Percentiles rank a stretch among this genome's conserved stretches.
phyloP scores from a whole-genome alignment of 2,797 vertebrate species.

The Hyperoplus lanceolatus region DNA sequence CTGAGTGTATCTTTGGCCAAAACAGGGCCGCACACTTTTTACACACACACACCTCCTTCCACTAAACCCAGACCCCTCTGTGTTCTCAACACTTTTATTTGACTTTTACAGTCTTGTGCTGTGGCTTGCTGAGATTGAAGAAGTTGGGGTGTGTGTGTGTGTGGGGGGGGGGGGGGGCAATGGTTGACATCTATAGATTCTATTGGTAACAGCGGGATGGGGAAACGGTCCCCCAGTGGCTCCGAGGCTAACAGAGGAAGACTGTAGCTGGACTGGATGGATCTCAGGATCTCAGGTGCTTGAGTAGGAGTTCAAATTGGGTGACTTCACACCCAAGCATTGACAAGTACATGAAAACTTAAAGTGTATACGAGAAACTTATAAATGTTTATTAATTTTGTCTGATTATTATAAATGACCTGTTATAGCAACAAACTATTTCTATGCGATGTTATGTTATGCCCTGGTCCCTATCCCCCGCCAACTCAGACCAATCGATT shows the following conservation, averaged over 20 bases:
- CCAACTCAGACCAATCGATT: too few species aligned
- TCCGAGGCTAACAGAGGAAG: slow-evolving; percentile 21
- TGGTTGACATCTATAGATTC: too few species aligned
- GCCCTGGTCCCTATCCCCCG: too few species aligned
- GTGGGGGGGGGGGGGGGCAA: too few species aligned
- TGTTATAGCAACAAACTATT: too few species aligned
- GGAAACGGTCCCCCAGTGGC: slow-evolving; percentile 7
- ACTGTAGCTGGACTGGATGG: slow-evolving; percentile 14
- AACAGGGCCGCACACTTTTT: slow-evolving; percentile 56
- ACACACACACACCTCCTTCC: slow-evolving; percentile 27
- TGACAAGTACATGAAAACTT: background rate
- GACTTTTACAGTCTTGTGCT: slow-evolving; percentile 74
- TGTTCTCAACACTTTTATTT: slow-evolving; percentile 69
- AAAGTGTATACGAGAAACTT: too few species aligned
- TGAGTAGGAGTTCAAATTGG: background rate
- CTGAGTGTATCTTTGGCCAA: slow-evolving; percentile 71
- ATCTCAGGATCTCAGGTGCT: slow-evolving; percentile 1
- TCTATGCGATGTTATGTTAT: too few species aligned
- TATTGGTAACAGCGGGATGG: slow-evolving; percentile 47
- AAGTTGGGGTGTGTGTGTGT: background rate
- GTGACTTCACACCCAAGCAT: background rate
- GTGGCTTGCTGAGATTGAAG: slow-evolving; percentile 52
- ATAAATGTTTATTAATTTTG: too few species aligned
- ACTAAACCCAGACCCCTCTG: slow-evolving; percentile 34
- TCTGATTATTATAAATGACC: too few species aligned